A percentile compares a stretch with the other conserved stretches of the same genome.
phyloP scores from a whole-genome alignment of 1,140 invertebrate genomes.

The Chionoecetes opilio region DNA sequence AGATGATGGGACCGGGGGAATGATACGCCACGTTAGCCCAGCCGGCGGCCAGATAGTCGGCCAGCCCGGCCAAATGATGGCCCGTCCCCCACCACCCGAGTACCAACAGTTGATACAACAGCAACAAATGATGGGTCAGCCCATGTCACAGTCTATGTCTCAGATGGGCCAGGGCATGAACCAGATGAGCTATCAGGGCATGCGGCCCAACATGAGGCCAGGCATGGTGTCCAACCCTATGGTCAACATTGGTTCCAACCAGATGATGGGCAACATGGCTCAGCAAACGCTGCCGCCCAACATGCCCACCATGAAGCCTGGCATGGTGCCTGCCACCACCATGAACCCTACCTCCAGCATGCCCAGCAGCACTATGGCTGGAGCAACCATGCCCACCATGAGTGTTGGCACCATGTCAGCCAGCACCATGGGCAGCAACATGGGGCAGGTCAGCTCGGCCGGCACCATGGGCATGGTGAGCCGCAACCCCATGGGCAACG shows the following conservation, averaged over 20 bases:
- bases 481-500: conserved; percentile 62
- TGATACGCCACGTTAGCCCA: conserved; percentile 76
- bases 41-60: conserved; percentile 73
- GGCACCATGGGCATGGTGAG: conserved; percentile 71
- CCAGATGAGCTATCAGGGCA: conserved; percentile 77
- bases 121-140: conserved; percentile 67
- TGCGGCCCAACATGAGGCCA: conserved; percentile 78
- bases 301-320: conserved; percentile 80
- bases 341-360: conserved; percentile 76
- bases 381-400: conserved; percentile 75
- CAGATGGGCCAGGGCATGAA: conserved; percentile 80
- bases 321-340: conserved; percentile 73
- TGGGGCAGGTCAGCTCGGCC: conserved; percentile 64
- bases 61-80: conserved; percentile 73
- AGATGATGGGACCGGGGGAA: conserved; percentile 78
- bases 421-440: conserved; percentile 63
- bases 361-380: conserved; percentile 68
- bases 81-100: conserved; percentile 78
- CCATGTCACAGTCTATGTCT: conserved; percentile 74
- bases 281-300: conserved; percentile 79
- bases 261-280: conserved; percentile 74
- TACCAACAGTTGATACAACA: conserved; percentile 76
- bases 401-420: conserved; percentile 77
- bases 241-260: conserved; percentile 77
- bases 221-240: conserved; percentile 77